phyloP scores from a whole-genome alignment of 2,797 vertebrate species.

The Gorsachius magnificus region DNA sequence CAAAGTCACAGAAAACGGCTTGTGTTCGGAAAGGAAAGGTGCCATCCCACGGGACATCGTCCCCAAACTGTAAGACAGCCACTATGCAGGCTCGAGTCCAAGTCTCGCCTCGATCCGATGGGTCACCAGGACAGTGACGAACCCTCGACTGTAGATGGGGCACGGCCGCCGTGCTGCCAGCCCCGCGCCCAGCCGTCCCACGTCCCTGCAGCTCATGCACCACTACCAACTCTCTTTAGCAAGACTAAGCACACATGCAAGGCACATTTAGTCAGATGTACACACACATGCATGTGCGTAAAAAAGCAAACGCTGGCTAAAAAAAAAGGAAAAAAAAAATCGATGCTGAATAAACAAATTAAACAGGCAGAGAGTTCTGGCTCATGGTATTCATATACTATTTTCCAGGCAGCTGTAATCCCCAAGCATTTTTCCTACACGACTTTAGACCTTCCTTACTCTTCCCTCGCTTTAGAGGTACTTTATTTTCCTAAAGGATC shows the following conservation, averaged over 20 bases:
- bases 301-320: conserved; percentile 58
- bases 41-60: not conserved
- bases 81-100: not conserved
- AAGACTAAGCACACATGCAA: conserved; percentile 62
- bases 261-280: conserved; percentile 69
- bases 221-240: not conserved
- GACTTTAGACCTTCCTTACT: not conserved
- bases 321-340: not conserved
- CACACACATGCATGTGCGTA: not conserved
- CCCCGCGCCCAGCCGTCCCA: not conserved
- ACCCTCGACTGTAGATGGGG: not conserved
- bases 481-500: conserved; percentile 3
- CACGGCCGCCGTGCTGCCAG: not conserved
- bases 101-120: not conserved
- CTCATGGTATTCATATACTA: conserved; percentile 22
- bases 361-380: conserved; percentile 64
- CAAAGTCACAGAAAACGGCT: not conserved
- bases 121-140: not conserved
- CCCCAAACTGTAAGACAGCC: conserved; percentile 53
- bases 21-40: conserved; percentile 46
- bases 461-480: not conserved
- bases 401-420: conserved; percentile 6
- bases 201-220: not conserved
- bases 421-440: not conserved
- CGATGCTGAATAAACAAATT: not conserved